Conservation (phyloP, 2,113 vertebrate species). For the Mus spicilegus region DNA sequence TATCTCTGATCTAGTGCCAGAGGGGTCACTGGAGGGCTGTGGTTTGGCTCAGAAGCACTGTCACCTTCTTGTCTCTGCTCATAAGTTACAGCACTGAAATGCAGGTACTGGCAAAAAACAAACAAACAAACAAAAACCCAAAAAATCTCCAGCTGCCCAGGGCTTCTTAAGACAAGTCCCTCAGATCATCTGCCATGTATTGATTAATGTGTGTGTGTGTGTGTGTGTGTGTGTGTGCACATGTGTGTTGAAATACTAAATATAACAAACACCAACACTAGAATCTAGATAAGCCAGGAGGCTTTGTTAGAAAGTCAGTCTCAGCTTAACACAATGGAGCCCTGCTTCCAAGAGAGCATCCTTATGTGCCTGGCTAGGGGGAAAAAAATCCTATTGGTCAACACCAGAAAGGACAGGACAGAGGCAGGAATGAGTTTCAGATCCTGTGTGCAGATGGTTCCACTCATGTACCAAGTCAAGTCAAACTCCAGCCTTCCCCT, state of each 20-base stretch:
- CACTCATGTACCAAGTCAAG: not conserved
- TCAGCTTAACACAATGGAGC: not conserved
- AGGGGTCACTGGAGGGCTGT: constrained; percentile 68
- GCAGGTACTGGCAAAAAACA: constrained; percentile 52
- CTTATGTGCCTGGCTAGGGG: not conserved
- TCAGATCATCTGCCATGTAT: constrained; percentile 73
- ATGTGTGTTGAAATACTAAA: constrained; percentile 48
- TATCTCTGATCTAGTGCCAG: constrained; percentile 73
- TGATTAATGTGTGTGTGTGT: constrained; percentile 8
- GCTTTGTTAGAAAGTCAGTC: not conserved
- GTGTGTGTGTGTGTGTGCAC: not conserved
- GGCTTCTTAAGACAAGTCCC: constrained; percentile 61
- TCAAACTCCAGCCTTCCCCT: not conserved
- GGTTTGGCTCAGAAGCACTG: constrained; percentile 64
- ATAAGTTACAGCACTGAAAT: constrained; percentile 66
- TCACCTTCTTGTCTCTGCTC: constrained; percentile 56
- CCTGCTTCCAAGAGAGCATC: not conserved
- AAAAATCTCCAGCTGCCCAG: constrained; percentile 43
- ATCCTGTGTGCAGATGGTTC: not conserved
- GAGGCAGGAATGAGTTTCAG: not conserved
- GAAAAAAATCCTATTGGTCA: not conserved
- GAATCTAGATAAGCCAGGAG: constrained; percentile 22
- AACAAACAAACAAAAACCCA: no score
- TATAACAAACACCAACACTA: not conserved
- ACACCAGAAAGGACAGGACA: not conserved